Conservation (phyloP, 2,113 vertebrate species). For the Ceuthmochares aereus region DNA sequence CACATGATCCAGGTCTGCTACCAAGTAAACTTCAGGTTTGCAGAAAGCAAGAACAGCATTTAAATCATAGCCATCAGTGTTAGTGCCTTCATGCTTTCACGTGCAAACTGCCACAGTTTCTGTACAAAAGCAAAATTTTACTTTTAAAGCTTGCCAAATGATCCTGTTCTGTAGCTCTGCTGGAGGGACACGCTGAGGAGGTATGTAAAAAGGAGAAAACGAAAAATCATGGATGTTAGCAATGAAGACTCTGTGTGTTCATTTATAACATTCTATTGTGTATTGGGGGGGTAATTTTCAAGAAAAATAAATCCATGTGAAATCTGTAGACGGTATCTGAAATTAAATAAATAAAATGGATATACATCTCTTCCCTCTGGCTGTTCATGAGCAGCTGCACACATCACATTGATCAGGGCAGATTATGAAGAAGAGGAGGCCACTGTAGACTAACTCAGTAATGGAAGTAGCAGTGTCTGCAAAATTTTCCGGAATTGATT, state of each 20-base stretch:
- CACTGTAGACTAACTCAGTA: not conserved
- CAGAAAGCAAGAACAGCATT: not conserved
- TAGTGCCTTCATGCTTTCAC: not conserved
- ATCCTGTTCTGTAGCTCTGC: not conserved
- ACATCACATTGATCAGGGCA: not conserved
- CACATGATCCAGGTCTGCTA: not conserved
- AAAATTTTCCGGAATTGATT: not conserved
- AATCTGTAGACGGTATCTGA: not conserved
- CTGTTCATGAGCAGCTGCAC: not conserved
- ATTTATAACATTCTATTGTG: not conserved
- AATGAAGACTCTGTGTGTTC: rapidly evolving
- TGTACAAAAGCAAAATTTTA: not conserved
- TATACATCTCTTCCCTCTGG: not conserved
- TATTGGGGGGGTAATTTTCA: not conserved
- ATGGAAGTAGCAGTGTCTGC: not conserved
- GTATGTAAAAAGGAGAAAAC: not conserved
- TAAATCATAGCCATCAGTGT: not conserved
- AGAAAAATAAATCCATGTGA: not conserved
- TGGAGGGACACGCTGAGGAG: not conserved
- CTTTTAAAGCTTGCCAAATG: not conserved
- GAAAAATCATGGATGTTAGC: not conserved
- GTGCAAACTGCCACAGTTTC: not conserved
- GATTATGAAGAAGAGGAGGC: not conserved
- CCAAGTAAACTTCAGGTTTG: not conserved
- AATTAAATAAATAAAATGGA: not conserved